A percentile compares a stretch with the other conserved stretches of the same genome.
Conservation (phyloP, 2,888 invertebrate species). For the Aelia acuminata region DNA sequence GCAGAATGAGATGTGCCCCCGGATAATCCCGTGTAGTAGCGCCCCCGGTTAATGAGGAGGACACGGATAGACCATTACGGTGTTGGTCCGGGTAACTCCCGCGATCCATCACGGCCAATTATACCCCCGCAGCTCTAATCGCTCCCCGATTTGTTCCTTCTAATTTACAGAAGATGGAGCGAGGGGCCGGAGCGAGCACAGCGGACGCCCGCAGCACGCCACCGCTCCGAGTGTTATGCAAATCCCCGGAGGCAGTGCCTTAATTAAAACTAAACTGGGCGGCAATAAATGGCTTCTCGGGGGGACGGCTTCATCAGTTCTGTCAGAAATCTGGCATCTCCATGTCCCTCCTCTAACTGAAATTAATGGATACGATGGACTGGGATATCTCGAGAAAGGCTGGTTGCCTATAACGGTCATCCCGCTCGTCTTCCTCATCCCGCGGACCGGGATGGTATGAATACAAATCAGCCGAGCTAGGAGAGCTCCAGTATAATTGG, state of each 20-base stretch:
- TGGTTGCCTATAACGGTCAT: neutral
- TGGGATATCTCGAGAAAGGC: slow-evolving; percentile 1
- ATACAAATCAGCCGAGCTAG: neutral
- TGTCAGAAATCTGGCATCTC: slow-evolving; percentile 31
- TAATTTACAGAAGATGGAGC: slow-evolving; percentile 48
- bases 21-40: slow-evolving; percentile 29
- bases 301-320: slow-evolving; percentile 52
- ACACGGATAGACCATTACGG: slow-evolving; percentile 47
- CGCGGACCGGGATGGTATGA: neutral
- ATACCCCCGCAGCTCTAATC: slow-evolving; percentile 6
- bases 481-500: neutral
- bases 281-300: neutral
- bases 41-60: slow-evolving; percentile 29
- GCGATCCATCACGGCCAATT: slow-evolving; percentile 55
- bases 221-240: slow-evolving; percentile 36
- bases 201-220: neutral
- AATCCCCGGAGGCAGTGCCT: slow-evolving; percentile 22
- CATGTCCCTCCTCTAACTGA: neutral
- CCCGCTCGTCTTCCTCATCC: neutral
- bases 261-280: slow-evolving; percentile 54
- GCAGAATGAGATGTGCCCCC: neutral
- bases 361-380: slow-evolving; percentile 1
- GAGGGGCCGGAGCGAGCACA: neutral
- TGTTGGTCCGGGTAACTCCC: neutral
- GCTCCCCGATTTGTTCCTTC: slow-evolving; percentile 51